Evolutionary conservation across 2,797 vertebrate genomes (phyloP).

Genomic region (Pempheris klunzingeri): DNA sequence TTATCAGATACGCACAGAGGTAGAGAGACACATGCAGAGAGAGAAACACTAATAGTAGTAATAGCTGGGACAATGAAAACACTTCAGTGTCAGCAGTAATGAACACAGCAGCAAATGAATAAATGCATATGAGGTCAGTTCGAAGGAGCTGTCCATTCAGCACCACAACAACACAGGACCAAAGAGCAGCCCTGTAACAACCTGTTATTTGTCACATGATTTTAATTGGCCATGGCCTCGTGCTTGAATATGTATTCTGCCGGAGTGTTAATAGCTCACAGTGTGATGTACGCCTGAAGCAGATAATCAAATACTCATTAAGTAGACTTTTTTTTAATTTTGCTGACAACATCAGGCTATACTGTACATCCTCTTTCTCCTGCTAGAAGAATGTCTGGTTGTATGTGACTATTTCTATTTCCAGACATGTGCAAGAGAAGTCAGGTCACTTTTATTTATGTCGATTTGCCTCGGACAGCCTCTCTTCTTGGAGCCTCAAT

Average conservation of each 20-base stretch:
- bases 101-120: not conserved
- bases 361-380: not conserved
- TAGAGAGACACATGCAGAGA: not conserved
- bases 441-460: not conserved
- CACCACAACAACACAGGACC: not conserved
- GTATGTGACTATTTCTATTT: not conserved
- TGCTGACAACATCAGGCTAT: not conserved
- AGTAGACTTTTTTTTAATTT: not conserved
- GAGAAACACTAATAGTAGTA: not conserved
- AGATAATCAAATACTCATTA: not conserved
- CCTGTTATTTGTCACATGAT: not conserved
- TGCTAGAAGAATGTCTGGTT: not conserved
- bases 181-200: not conserved
- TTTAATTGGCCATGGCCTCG: not conserved
- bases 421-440: not conserved
- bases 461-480: not conserved
- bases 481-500: not conserved
- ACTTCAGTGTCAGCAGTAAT: not conserved
- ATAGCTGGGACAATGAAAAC: not conserved
- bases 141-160: constrained; percentile 20
- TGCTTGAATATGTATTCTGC: not conserved
- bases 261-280: not conserved
- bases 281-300: not conserved
- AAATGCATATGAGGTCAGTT: not conserved
- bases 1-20: not conserved